A percentile compares a stretch with the other conserved stretches of the same genome.
phyloP scores from a whole-genome alignment of 2,113 vertebrate species.

The Choloepus hoffmanni region DNA sequence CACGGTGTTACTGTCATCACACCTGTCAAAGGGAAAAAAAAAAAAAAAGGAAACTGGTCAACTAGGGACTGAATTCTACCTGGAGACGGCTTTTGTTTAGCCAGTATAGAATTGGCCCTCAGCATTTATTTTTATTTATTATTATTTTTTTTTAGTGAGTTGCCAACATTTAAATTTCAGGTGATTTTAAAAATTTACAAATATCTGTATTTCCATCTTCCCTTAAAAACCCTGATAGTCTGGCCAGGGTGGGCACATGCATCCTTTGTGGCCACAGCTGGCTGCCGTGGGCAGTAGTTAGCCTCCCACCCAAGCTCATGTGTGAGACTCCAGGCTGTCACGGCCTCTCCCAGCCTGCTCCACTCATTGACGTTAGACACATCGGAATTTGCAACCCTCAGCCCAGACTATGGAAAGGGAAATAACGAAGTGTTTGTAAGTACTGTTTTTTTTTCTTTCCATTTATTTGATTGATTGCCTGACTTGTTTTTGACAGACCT shows the following conservation, averaged over 20 bases:
- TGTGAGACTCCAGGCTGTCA: background rate
- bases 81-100: background rate
- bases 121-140: background rate
- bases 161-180: slow-evolving; percentile 25
- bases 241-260: background rate
- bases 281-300: background rate
- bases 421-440: background rate
- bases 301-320: background rate
- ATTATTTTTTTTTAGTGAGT: background rate
- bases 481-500: slow-evolving; percentile 29
- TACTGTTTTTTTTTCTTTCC: background rate
- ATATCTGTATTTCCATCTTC: background rate
- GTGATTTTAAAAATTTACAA: background rate
- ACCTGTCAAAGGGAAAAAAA: background rate
- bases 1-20: background rate
- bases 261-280: background rate
- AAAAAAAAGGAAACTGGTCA: background rate
- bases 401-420: background rate
- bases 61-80: background rate
- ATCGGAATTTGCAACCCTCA: background rate
- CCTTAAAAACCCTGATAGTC: background rate
- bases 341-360: background rate
- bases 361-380: background rate
- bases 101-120: background rate
- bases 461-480: background rate